Base-by-base conservation (phyloP, 2,888 invertebrate species). In the Drosophila mulleri region DNA sequence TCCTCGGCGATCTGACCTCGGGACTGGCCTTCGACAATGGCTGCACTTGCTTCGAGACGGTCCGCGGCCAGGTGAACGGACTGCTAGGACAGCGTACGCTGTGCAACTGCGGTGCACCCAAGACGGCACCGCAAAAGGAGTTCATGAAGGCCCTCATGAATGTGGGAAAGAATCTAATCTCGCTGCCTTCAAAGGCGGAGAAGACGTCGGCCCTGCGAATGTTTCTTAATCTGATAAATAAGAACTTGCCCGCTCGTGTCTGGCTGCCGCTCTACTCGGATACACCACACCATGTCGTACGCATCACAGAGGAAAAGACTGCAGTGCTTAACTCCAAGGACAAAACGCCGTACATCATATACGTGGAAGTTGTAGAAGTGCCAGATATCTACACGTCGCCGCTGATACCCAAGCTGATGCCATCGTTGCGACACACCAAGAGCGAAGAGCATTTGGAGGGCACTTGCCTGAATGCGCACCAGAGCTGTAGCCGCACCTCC, bases 1-100 rank as follows among this genome's bases (percentile, higher is more conserved):
- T 96, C 90, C 94, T 98, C 60, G 98, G 98, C 64, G 98, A 99
- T 94, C 94, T 99, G 83, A 96, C 97, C 63, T 97, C 98, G 18
- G 99, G 99, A 45, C 95, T 97, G 89, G 99, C 98, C 35, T 99
- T 99, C 93, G 98, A 99, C 94, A 98, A 96, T 93, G 98, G 98
- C 74, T 99, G 99, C 94, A 95, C 96, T 77, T 98, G 98, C 92
- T 97, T 97, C 88, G 96, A 96, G 91, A 97, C 97, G 89, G 97
- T 97, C 39, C 95, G 95, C 91, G 96, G 96, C 69, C 95, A 91
- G 73, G 91, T 91, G 2, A 97, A 96, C 90, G 96, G 96, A 91
- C 94, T 97, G 80, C 94, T 96, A 75, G 97, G 97, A 63, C 95
- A 95, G 91, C 95, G 95, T 91, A 96, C 96, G 83, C 95, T 96